Conservation (phyloP, 2,113 vertebrate species). For the Alosa alosa region DNA sequence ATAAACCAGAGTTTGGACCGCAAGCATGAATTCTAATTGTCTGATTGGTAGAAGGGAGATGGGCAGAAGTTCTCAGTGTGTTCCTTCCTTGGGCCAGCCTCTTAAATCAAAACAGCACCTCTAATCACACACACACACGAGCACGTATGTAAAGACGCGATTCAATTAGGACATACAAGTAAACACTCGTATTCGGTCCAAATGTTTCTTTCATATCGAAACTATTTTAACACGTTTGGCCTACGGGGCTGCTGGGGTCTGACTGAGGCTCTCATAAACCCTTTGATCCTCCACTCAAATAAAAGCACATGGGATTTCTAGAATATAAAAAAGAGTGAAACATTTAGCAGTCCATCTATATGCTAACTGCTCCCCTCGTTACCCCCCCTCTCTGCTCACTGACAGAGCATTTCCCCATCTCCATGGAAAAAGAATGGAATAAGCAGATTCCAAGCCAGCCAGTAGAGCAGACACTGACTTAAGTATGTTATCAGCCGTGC, state of each 20-base stretch:
- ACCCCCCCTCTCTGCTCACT: background rate
- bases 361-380: background rate
- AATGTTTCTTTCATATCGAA: background rate
- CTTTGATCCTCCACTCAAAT: constrained; percentile 4
- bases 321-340: constrained; percentile 23
- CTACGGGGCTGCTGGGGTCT: background rate
- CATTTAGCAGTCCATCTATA: constrained; percentile 6
- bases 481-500: constrained; percentile 61
- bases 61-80: background rate
- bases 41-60: background rate
- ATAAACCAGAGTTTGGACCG: background rate
- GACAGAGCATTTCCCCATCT: background rate
- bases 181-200: background rate
- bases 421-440: background rate
- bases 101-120: background rate
- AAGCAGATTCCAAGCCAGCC: background rate
- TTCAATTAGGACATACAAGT: background rate
- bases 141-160: background rate
- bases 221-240: background rate
- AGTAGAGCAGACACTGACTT: constrained; percentile 55
- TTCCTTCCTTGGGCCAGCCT: background rate
- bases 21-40: background rate
- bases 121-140: background rate
- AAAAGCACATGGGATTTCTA: background rate
- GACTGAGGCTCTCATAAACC: background rate